Conservation (phyloP, 2,113 vertebrate genomes). For the Sciurus niger region DNA sequence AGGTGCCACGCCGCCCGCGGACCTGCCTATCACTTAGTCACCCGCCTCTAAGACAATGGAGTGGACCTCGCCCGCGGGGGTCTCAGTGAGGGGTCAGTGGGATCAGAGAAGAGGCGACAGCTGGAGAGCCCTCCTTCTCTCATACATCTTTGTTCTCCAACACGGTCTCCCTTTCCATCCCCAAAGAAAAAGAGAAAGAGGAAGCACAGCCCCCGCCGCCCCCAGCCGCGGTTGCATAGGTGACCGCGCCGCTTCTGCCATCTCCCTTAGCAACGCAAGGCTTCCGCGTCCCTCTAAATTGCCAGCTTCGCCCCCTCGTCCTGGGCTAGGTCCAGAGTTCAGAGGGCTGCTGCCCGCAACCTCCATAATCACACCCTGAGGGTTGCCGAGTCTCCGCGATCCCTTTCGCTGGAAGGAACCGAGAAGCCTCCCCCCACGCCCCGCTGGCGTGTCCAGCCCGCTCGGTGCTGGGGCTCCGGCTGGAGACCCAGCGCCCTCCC, state of each 20-base stretch:
- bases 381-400: background rate
- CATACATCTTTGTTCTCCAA: conserved; percentile 75
- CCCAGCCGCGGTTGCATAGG: background rate
- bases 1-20: background rate
- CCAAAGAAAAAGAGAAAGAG: background rate
- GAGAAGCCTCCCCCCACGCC: background rate
- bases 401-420: background rate
- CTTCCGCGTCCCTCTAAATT: background rate
- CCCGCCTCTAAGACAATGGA: conserved; percentile 67
- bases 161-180: background rate
- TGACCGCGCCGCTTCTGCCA: background rate
- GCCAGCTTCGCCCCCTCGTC: background rate
- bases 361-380: background rate
- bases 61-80: background rate
- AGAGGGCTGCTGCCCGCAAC: background rate
- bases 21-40: background rate
- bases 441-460: background rate
- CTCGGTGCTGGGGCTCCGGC: background rate
- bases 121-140: background rate
- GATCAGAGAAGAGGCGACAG: background rate
- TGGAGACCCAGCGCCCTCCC: background rate
- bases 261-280: conserved; percentile 23
- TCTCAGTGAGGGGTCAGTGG: background rate
- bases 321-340: background rate
- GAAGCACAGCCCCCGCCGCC: background rate